Conservation (phyloP, 1,140 invertebrate species). For the Thrips palmi region DNA sequence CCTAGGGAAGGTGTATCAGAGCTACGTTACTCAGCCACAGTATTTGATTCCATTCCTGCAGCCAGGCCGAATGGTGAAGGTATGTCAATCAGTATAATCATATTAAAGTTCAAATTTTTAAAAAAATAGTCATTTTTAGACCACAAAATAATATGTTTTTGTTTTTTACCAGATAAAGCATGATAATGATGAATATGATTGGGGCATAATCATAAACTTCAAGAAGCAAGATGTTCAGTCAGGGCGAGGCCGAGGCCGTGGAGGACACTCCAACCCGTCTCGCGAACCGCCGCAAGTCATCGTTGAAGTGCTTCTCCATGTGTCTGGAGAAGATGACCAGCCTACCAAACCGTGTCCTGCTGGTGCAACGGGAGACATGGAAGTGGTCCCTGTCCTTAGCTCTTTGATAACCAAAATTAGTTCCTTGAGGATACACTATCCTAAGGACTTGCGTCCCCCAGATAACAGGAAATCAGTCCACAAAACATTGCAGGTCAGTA, state of each 20-base stretch:
- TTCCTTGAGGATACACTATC: conserved; percentile 76
- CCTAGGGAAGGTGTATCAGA: conserved; percentile 52
- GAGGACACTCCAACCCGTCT: conserved; percentile 31
- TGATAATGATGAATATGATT: conserved; percentile 76
- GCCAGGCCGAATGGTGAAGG: conserved; percentile 80
- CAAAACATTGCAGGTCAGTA: conserved; percentile 54
- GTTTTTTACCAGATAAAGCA: conserved; percentile 50
- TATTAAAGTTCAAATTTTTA: neutral
- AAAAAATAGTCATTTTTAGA: conserved; percentile 11
- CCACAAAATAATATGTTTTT: conserved; percentile 10
- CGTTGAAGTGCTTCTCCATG: conserved; percentile 67
- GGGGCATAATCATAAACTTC: conserved; percentile 91
- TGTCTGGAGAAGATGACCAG: conserved; percentile 22
- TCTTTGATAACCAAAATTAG: conserved; percentile 73
- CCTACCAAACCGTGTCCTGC: conserved; percentile 41
- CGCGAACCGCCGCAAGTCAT: conserved; percentile 41
- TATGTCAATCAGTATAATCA: conserved; percentile 23
- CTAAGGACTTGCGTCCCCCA: conserved; percentile 65
- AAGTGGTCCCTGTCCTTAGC: conserved; percentile 73
- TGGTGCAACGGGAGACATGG: conserved; percentile 59
- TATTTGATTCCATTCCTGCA: conserved; percentile 88
- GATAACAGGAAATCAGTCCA: conserved; percentile 71
- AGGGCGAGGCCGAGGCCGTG: conserved; percentile 24
- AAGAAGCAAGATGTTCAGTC: conserved; percentile 41
- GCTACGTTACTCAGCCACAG: conserved; percentile 66